Conservation (phyloP, 2,113 vertebrate genomes). For the Copsychus sechellarum region DNA sequence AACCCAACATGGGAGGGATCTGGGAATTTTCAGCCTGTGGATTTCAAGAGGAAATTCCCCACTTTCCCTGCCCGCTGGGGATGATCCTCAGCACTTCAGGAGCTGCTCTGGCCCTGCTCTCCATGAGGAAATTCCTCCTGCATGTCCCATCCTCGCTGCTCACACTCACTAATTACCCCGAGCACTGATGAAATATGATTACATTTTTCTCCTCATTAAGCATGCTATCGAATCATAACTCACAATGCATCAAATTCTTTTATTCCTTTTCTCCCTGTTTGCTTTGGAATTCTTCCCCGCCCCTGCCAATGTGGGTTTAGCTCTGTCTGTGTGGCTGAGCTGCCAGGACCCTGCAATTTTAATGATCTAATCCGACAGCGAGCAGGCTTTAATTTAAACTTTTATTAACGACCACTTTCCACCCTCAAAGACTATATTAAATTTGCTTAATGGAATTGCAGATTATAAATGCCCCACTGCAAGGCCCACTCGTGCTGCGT, state of each 20-base stretch:
- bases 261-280: constrained; percentile 58
- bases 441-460: constrained; percentile 67
- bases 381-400: constrained; percentile 71
- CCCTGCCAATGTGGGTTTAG: neutral
- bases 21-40: neutral
- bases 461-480: constrained; percentile 59
- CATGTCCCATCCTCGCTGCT: fast-evolving
- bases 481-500: constrained; percentile 31
- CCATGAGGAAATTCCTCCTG: fast-evolving
- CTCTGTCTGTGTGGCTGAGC: constrained; percentile 4
- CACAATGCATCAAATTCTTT: constrained; percentile 47
- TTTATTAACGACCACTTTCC: constrained; percentile 71
- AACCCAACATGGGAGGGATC: neutral
- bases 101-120: neutral
- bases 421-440: constrained; percentile 68
- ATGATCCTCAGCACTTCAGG: neutral
- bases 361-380: constrained; percentile 64
- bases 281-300: constrained; percentile 47
- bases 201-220: constrained; percentile 70
- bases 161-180: neutral
- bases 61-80: neutral
- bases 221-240: constrained; percentile 40
- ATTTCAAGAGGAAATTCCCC: neutral
- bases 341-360: constrained; percentile 63
- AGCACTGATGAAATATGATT: constrained; percentile 42